Conservation (phyloP, 2,113 vertebrate species). For the Upupa epops region DNA sequence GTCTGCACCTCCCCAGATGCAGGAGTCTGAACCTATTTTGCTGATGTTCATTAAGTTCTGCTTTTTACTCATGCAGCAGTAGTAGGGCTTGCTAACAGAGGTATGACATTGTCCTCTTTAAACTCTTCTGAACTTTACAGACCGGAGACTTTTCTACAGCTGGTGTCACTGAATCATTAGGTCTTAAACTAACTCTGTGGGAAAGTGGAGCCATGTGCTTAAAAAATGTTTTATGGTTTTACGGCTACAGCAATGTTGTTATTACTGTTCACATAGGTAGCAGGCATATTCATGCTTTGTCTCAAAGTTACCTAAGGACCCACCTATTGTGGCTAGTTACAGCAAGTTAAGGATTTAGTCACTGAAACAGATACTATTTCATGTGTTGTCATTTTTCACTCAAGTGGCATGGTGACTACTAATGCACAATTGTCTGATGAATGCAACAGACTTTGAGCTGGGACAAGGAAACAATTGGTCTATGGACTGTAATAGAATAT, state of each 20-base stretch:
- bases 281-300: not conserved
- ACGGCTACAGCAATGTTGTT: not conserved
- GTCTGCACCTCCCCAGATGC: no score
- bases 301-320: not conserved
- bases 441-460: not conserved
- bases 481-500: not conserved
- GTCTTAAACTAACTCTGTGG: not conserved
- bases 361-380: not conserved
- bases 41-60: no score
- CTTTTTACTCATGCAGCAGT: not conserved
- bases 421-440: not conserved
- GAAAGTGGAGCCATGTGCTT: not conserved
- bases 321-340: not conserved
- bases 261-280: not conserved
- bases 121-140: not conserved
- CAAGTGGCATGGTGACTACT: accelerated
- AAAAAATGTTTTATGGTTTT: not conserved
- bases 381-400: not conserved
- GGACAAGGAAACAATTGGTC: not conserved
- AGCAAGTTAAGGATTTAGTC: not conserved
- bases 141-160: not conserved
- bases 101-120: not conserved
- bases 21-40: no score
- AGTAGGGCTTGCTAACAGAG: not conserved
- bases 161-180: not conserved